These are phyloP conservation scores for Dromaius novaehollandiae DNA, from an alignment of 2,113 vertebrate genomes.

Conservation along the genomic window DNA sequence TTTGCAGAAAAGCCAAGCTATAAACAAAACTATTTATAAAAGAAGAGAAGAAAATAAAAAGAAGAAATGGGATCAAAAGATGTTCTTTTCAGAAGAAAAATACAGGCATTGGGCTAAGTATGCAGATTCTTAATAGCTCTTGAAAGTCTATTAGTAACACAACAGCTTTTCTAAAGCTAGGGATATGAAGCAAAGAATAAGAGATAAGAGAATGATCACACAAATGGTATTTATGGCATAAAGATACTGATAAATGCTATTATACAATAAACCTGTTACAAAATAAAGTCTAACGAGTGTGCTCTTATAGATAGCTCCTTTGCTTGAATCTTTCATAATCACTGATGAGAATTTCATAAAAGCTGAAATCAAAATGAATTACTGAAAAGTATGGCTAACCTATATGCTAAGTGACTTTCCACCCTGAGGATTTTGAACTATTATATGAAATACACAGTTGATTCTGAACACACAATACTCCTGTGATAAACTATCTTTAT, in stretches of 20 bases:
- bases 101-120: constrained; percentile 29
- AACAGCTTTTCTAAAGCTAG: constrained; percentile 3
- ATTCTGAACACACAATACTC: not conserved
- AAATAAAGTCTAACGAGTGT: not conserved
- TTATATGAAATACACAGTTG: not conserved
- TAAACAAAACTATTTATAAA: not conserved
- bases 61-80: constrained; percentile 1
- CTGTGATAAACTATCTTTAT: not conserved
- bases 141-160: not conserved
- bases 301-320: not conserved
- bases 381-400: not conserved
- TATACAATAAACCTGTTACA: not conserved
- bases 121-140: constrained; percentile 36
- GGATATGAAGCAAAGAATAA: constrained; percentile 5
- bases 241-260: not conserved
- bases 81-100: not conserved
- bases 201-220: not conserved
- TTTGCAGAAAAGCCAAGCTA: not conserved
- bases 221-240: not conserved
- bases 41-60: not conserved
- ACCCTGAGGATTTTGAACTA: not conserved
- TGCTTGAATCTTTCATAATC: not conserved
- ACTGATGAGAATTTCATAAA: not conserved
- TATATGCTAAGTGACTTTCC: not conserved
- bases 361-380: constrained; percentile 40